phyloP scores from a whole-genome alignment of 1,140 invertebrate species.

The Radopholus similis region DNA sequence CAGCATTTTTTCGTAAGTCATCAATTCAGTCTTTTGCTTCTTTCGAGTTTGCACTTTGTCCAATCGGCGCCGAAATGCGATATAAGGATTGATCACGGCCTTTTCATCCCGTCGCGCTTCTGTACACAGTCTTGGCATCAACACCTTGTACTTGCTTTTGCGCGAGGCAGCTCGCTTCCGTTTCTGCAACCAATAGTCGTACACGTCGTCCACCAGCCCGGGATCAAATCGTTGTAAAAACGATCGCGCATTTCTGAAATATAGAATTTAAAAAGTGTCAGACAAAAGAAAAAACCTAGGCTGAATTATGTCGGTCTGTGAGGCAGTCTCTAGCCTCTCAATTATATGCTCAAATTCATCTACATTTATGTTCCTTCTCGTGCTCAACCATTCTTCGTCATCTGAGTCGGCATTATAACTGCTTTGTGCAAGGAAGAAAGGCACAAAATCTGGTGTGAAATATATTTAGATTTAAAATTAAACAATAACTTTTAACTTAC shows the following conservation, averaged over 20 bases:
- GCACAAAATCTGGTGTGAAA: conserved; percentile 32
- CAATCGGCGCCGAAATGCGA: conserved; percentile 35
- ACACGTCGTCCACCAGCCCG: conserved; percentile 39
- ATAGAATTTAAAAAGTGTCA: background rate
- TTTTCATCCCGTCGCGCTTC: conserved; percentile 25
- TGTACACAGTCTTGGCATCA: conserved; percentile 20
- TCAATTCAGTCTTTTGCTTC: conserved; percentile 40
- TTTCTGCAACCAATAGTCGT: conserved; percentile 45
- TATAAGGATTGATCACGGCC: conserved; percentile 34
- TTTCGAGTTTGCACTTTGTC: conserved; percentile 48
- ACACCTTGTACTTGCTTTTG: conserved; percentile 9
- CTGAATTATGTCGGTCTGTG: conserved; percentile 33
- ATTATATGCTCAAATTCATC: conserved; percentile 47
- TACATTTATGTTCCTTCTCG: conserved; percentile 18
- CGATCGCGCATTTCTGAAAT: conserved; percentile 17
- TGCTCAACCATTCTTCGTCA: conserved; percentile 32
- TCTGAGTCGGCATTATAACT: conserved; percentile 43
- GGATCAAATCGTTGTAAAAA: conserved; percentile 29
- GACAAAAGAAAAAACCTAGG: conserved; percentile 5
- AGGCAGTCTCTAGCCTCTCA: conserved; percentile 36
- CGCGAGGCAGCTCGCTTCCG: conserved; percentile 29
- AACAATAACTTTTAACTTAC: conserved; percentile 4
- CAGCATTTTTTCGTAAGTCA: conserved; percentile 35
- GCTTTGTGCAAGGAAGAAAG: conserved; percentile 28
- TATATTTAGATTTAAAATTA: background rate